phyloP scores from a whole-genome alignment of 2,888 invertebrate genomes.

The Molanna angustata region DNA sequence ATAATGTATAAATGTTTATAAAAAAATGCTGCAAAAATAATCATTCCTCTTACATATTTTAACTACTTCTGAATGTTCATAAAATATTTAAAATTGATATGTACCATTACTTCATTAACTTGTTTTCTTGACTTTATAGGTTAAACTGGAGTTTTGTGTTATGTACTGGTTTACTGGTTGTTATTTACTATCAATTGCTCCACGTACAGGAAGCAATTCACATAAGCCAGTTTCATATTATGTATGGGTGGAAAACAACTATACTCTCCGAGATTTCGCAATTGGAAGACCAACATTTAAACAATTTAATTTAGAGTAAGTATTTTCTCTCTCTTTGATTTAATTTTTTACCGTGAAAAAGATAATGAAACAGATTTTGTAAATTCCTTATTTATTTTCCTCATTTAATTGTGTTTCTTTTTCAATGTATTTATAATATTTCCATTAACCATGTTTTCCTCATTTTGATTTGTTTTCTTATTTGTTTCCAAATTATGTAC shows the following conservation, averaged over 20 bases:
- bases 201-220: slow-evolving; percentile 8
- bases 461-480: too few relatives aligned
- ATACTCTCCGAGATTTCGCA: slow-evolving; percentile 8
- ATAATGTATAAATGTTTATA: too few relatives aligned
- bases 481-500: too few relatives aligned
- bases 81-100: too few relatives aligned
- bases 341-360: too few relatives aligned
- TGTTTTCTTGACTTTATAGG: slow-evolving; percentile 17
- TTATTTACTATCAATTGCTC: slow-evolving; percentile 9
- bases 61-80: too few relatives aligned
- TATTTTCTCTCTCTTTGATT: neutral
- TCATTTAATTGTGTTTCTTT: neutral
- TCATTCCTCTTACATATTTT: too few relatives aligned
- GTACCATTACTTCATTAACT: too few relatives aligned
- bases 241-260: slow-evolving; percentile 15
- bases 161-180: slow-evolving; percentile 17
- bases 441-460: too few relatives aligned
- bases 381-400: neutral
- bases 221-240: slow-evolving; percentile 6
- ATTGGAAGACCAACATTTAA: slow-evolving; percentile 7
- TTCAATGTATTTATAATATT: too few relatives aligned
- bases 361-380: too few relatives aligned
- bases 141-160: slow-evolving; percentile 12
- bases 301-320: slow-evolving; percentile 12
- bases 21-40: too few relatives aligned